These are phyloP conservation scores for Formica aserva DNA, from an alignment of 2,888 invertebrate genomes.

Conservation along the genomic window DNA sequence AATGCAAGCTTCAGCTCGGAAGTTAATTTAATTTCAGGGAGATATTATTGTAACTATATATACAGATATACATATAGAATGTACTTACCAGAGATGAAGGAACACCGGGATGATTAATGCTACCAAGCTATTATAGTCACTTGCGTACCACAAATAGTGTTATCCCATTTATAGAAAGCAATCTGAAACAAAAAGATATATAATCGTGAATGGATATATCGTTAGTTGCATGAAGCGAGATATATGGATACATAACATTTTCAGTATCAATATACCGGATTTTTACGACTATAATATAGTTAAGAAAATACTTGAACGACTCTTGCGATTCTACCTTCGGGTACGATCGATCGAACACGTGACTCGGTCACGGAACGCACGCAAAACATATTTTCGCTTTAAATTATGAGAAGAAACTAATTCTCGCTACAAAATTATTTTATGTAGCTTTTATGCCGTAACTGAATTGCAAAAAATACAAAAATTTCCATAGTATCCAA, in stretches of 20 bases:
- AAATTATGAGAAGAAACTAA: conserved; percentile 24
- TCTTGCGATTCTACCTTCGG: not conserved
- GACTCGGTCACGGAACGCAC: conserved; percentile 44
- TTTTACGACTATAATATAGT: not conserved
- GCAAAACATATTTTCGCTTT: conserved; percentile 30
- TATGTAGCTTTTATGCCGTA: not conserved
- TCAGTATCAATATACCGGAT: not conserved
- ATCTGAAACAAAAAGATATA: conserved; percentile 36
- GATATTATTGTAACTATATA: not conserved
- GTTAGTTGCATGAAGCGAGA: not conserved
- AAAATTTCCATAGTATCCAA: not conserved
- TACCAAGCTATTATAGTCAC: conserved; percentile 1
- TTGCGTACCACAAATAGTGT: conserved; percentile 10
- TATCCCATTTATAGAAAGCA: conserved; percentile 3
- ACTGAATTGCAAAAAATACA: not conserved
- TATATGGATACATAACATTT: not conserved
- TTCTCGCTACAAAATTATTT: conserved; percentile 7
- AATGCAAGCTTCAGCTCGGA: not conserved
- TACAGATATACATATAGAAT: not conserved
- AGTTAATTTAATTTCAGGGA: conserved; percentile 26
- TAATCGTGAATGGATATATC: not conserved
- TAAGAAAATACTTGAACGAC: conserved; percentile 35
- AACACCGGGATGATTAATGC: conserved; percentile 29
- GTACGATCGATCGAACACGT: conserved; percentile 40
- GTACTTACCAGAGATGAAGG: conserved; percentile 16